These are phyloP conservation scores for Smithornis capensis DNA, from an alignment of 2,113 vertebrate species.

Conservation along the genomic window DNA sequence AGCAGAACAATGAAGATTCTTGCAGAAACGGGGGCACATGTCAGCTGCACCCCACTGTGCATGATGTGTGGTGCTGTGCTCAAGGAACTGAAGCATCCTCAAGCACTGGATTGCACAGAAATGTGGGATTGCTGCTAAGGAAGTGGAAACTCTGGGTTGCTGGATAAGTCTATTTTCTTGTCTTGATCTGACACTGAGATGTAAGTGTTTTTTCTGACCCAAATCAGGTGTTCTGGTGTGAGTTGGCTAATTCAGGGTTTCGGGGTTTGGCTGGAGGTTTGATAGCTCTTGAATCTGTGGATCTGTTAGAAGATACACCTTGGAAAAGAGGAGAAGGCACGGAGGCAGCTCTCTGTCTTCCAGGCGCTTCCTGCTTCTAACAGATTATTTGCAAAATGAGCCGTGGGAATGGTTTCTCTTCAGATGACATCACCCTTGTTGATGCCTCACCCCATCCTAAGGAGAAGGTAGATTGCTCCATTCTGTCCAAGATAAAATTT, in stretches of 20 bases:
- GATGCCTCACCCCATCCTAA: neutral
- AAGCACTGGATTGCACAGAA: neutral
- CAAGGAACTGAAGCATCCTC: neutral
- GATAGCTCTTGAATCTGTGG: neutral
- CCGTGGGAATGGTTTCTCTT: neutral
- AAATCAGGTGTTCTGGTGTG: neutral
- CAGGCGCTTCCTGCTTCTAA: neutral
- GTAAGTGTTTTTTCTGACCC: neutral
- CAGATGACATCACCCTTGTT: neutral
- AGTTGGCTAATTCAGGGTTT: neutral
- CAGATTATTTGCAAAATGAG: neutral
- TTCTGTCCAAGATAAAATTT: neutral
- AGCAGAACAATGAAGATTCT: conserved; percentile 11
- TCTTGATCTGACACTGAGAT: neutral
- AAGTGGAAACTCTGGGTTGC: fast-evolving
- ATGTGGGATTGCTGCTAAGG: neutral
- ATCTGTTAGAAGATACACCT: neutral
- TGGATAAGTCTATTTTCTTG: neutral
- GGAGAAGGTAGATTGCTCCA: neutral
- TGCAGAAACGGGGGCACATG: neutral
- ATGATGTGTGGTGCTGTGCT: neutral
- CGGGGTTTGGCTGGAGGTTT: neutral
- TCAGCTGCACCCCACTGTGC: conserved; percentile 28
- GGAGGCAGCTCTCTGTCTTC: neutral
- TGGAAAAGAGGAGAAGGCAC: neutral